Percentiles rank a stretch among this genome's conserved stretches.
These are phyloP conservation scores for Fragum sueziense DNA, from an alignment of 2,888 invertebrate species.

Conservation along the genomic window DNA sequence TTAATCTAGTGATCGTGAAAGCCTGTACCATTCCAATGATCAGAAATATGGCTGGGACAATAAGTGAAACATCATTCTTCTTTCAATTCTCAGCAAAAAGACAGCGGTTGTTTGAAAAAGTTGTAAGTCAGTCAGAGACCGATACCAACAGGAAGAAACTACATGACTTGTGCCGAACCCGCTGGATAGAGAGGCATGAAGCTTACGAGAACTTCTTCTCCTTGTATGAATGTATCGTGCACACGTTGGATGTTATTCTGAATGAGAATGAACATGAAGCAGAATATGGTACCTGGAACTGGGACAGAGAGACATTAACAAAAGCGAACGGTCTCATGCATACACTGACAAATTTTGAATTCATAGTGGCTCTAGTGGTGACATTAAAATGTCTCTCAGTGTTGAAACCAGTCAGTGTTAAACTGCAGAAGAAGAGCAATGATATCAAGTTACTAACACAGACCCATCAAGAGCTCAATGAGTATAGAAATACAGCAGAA, in stretches of 20 bases:
- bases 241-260: conserved; percentile 1
- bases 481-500: conserved; percentile 5
- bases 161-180: conserved; percentile 12
- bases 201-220: conserved; percentile 17
- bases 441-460: background rate
- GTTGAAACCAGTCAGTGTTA: conserved; percentile 20
- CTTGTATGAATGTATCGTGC: conserved; percentile 10
- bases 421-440: conserved; percentile 23
- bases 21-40: conserved; percentile 20
- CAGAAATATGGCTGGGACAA: conserved; percentile 21
- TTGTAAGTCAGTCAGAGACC: background rate
- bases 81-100: background rate
- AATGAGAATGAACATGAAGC: conserved; percentile 9
- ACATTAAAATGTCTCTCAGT: conserved; percentile 15
- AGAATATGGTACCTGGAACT: conserved; percentile 7
- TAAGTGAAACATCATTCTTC: conserved; percentile 12
- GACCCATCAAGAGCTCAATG: conserved; percentile 6
- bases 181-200: conserved; percentile 19
- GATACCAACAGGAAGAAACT: conserved; percentile 9
- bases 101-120: conserved; percentile 20
- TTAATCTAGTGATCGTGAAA: conserved; percentile 20
- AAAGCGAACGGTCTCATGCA: conserved; percentile 16
- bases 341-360: conserved; percentile 22
- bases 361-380: conserved; percentile 18
- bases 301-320: conserved; percentile 8